Conservation (phyloP, 2,113 vertebrate genomes). For the Pedionomus torquatus region DNA sequence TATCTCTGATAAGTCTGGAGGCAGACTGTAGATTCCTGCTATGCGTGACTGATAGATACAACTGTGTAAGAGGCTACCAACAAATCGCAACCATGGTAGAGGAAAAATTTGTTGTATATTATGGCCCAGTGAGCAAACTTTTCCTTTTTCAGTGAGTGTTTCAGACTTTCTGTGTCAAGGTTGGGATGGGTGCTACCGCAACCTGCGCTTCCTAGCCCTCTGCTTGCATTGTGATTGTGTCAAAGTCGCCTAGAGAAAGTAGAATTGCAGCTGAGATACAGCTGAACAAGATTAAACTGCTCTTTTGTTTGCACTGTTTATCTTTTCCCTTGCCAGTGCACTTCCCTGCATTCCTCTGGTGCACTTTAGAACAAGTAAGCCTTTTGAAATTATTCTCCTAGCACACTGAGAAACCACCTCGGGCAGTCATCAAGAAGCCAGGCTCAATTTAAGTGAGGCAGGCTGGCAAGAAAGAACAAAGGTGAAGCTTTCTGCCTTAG, state of each 20-base stretch:
- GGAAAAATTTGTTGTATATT: background rate
- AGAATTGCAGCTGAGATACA: constrained; percentile 12
- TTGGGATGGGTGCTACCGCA: background rate
- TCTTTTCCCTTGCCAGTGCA: background rate
- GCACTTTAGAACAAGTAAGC: constrained; percentile 17
- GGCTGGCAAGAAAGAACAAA: constrained; percentile 16
- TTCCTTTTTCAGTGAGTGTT: background rate
- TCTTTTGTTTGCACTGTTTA: constrained; percentile 22
- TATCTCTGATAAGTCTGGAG: background rate
- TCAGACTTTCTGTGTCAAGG: background rate
- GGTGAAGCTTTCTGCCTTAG: constrained; percentile 30
- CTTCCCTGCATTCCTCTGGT: background rate
- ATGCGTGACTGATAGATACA: rapidly evolving
- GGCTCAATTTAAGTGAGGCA: constrained; percentile 13
- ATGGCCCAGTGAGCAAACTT: background rate
- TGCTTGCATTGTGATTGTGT: background rate
- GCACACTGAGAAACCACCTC: background rate
- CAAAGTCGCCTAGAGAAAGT: constrained; percentile 3
- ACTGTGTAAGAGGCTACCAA: background rate
- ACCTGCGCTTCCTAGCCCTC: background rate
- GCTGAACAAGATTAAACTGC: constrained; percentile 8
- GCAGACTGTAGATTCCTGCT: background rate
- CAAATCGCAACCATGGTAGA: background rate
- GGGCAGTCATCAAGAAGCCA: background rate
- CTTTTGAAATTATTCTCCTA: constrained; percentile 11